Base-by-base conservation (phyloP, 2,888 invertebrate genomes). In the Epirrhoe tristata region DNA sequence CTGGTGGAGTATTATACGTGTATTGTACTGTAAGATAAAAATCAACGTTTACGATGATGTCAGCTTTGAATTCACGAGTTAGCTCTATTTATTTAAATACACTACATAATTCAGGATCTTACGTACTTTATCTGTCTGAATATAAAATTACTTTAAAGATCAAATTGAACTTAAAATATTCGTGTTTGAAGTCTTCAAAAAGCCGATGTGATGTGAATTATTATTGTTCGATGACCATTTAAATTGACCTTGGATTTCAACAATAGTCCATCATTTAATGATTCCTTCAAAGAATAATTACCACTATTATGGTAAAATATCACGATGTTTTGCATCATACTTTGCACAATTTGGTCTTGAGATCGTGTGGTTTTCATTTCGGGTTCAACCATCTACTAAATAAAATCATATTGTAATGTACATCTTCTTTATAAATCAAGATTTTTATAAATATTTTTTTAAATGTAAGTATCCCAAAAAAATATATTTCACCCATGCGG, bases 221-320 rank as follows among this genome's bases (percentile, higher is more conserved):
- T 66, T 46, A 46, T 57, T 66, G 60, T 52, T 53, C 60, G 61
- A 67, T 67, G 63, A 58, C 55, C 61, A 67, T 64, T 67, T 48
- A 24, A 14, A 48, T 50, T 10, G 14, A 67, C 72, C 74, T 70
- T 74, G 67, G 66, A 54, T 63, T 69, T 64, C 53, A 67, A 72
- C 71, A 72, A 72, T 71, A 67, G 69, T 52, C 57, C 52, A 56
- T 46, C 64, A 58, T 63, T 60, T 39, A 68, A 64, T 53, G 59
- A 17, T 60, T 64, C 63, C 32, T 53, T 66, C 57, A 56, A 54
- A 63, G 61, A 58, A 53, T 50, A 51, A 71, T 71, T 58, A 63
- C 60, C 46, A 54, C 62, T 16, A 66, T 67, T 71, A 67, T 67
- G 50, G 60, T 48, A 62, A 62, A 67, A 66, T 67, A 69, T 60